Base-by-base conservation (phyloP, 2,888 invertebrate species). In the Lepidochitona cinerea region DNA sequence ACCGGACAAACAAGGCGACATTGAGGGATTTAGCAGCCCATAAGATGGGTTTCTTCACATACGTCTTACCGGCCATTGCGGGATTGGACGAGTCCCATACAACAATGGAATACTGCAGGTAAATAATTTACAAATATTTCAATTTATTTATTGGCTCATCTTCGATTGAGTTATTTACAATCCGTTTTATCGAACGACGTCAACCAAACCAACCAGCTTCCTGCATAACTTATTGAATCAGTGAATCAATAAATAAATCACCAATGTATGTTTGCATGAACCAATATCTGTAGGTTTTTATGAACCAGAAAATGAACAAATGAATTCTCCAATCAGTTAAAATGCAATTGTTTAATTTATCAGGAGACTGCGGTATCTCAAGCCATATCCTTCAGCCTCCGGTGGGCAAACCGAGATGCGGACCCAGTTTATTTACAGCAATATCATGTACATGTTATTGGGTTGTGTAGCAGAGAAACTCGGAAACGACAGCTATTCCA, bases 1-100 rank as follows among this genome's bases (percentile, higher is more conserved):
- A 68, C 18, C 68, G 72, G 9, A 79, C 82, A n/a, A 54, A 69
- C 12, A 64, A 68, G 36, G 73, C 75, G 33, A 82, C 80, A 4
- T 37, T 80, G 14, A 37, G 77, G 59, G 83, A 83, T 68, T 71
- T 83, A 9, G 74, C 79, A 29, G 70, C 81, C 0, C 83, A 83
- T 49, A 68, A 75, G 4, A 76, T 77, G 12, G 83, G 82, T 0
- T 29, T 83, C 5, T 18, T 14, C n/a, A 14, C 23, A 18, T 66
- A 66, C 66, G 35, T 37, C 14, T 37, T 66, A 26, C 66, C 66
- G 6, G 26, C 66, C 2, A 35, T 66, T 23, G 66, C 37, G 3
- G 66, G 66, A 18, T n/a, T 37, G 23, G 66, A 66, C 9, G 14
- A 12, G 6, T 35, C 37, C 12, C 66, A 37, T 26, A 36, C 66